Evolutionary conservation across 2,888 invertebrate species (phyloP), one percentile per base, ranked within the genome.

Genomic region (Callyntrura guangdongensis): DNA sequence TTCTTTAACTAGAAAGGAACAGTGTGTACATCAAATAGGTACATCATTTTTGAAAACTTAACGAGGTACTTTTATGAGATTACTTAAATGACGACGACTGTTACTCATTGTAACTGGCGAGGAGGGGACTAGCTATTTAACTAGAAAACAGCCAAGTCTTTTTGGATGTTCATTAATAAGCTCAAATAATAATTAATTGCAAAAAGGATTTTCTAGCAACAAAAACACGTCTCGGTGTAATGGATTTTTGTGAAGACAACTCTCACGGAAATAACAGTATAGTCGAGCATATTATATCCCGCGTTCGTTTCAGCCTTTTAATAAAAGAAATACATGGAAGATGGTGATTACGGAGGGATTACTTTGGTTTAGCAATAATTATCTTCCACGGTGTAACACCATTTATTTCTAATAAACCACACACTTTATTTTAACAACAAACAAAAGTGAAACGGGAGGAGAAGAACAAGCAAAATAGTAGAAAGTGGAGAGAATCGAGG

Each of bases 391-490:
- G 17, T 45, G 45, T 12, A 17, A 84, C 67, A 49, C 77, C 61
- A 86, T 86, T 86, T 86, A 77, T 86, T 77, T 77, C 56, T 86
- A 86, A 86, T 86, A 77, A 86, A 86, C 86, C 86, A 86, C 86
- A 86, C 72, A 77, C 86, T 86, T 77, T 77, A 86, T 86, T 86
- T 77, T 77, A n/a, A 59, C 59, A 72, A 45, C 85, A 86, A 86
- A 86, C 77, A 86, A 36, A 86, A 77, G 25, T 61, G 74, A 59
- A 45, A 45, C 45, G 49, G 17, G 20, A 49, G 22, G 47, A 47
- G 20, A 17, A 74, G 11, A 74, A 22, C 12, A 17, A 36, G 27
- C 17, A 8, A 49, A 6, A 74, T 17, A 47, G 74, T 20, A 49
- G 17, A 49, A 36, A 20, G 47, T 27, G 61, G 36, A 61, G 61